Evolutionary conservation across 2,888 invertebrate genomes (phyloP).

Genomic region (Drosophila nigricruria): DNA sequence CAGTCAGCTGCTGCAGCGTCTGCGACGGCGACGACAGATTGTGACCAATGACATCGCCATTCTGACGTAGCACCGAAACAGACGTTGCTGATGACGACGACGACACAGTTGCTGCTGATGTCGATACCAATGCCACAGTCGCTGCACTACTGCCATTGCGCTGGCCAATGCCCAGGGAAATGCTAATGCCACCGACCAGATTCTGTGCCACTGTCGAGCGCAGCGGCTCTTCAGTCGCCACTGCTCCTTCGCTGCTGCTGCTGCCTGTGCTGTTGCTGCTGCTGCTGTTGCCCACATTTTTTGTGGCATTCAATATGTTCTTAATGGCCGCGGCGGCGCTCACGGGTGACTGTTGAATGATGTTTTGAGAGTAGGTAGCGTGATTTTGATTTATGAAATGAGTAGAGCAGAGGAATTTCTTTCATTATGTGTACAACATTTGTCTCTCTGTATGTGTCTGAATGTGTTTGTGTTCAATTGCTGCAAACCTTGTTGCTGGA

Average conservation of each 20-base stretch:
- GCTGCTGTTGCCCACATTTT: constrained; percentile 76
- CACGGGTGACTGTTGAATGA: constrained; percentile 77
- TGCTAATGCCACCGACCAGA: constrained; percentile 81
- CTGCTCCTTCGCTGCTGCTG: constrained; percentile 25
- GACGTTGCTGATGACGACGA: constrained; percentile 31
- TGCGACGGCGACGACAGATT: constrained; percentile 77
- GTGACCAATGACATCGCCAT: constrained; percentile 56
- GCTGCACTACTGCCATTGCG: constrained; percentile 55
- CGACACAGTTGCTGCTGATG: constrained; percentile 20
- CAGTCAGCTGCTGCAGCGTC: constrained; percentile 83
- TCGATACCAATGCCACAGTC: constrained; percentile 26
- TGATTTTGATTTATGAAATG: constrained; percentile 71
- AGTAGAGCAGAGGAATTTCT: constrained; percentile 67
- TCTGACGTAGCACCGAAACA: constrained; percentile 47
- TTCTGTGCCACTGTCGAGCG: constrained; percentile 74
- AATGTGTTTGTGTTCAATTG: constrained; percentile 39
- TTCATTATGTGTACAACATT: constrained; percentile 54
- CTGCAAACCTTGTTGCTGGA: constrained; percentile 83
- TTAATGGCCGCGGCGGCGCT: constrained; percentile 83
- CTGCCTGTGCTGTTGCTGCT: constrained; percentile 45
- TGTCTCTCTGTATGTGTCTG: constrained; percentile 16
- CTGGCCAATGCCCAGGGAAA: constrained; percentile 79
- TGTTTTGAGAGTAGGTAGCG: constrained; percentile 40
- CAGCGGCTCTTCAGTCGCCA: constrained; percentile 30
- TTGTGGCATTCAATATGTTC: constrained; percentile 82